A percentile compares a stretch with the other conserved stretches of the same genome.
phyloP scores from a whole-genome alignment of 2,797 vertebrate species.

The Parauchenoglanis punctatus region DNA sequence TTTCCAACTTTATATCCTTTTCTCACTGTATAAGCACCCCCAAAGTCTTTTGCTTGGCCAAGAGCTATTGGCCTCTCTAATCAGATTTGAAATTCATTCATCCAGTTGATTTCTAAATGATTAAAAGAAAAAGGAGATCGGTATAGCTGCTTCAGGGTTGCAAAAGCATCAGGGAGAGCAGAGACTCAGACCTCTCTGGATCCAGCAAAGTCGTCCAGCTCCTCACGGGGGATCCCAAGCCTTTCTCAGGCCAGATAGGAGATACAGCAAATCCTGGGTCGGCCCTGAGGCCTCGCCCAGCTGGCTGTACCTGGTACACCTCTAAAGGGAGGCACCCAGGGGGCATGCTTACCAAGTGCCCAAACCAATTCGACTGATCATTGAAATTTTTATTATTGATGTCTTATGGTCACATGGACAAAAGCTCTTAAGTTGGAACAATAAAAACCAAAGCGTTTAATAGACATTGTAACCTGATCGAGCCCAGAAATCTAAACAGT shows the following conservation, averaged over 20 bases:
- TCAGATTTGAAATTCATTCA: not conserved
- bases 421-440: slow-evolving; percentile 22
- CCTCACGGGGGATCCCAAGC: too few relatives aligned
- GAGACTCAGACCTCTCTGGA: too few relatives aligned
- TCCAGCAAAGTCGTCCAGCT: too few relatives aligned
- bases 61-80: not conserved
- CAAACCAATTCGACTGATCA: not conserved
- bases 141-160: not conserved
- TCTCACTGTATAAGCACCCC: not conserved
- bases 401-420: slow-evolving; percentile 1
- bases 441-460: slow-evolving; percentile 39
- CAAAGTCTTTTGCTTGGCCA: not conserved
- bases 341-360: too few relatives aligned
- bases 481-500: slow-evolving; percentile 56
- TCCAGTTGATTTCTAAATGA: not conserved
- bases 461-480: slow-evolving; percentile 48
- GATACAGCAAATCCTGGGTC: too few relatives aligned
- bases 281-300: too few relatives aligned
- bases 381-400: slow-evolving; percentile 11
- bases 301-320: too few relatives aligned
- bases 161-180: too few relatives aligned
- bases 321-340: too few relatives aligned
- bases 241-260: too few relatives aligned
- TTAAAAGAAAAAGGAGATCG: not conserved
- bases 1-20: not conserved